phyloP scores from a whole-genome alignment of 2,888 invertebrate species.

The Tethea ocularis region DNA sequence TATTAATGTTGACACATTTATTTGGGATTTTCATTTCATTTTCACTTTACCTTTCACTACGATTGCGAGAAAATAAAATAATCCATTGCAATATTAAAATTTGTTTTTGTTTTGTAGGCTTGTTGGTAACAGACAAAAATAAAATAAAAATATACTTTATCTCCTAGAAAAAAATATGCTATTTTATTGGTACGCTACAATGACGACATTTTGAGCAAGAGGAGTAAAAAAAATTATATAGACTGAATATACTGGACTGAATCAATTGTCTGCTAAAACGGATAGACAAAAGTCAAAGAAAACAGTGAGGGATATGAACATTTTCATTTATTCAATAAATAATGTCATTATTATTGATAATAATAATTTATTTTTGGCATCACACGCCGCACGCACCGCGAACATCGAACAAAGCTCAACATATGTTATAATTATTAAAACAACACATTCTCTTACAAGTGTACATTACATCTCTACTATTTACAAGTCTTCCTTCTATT shows the following conservation, averaged over 20 bases:
- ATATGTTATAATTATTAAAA: conserved; percentile 49
- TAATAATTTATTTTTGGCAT: conserved; percentile 62
- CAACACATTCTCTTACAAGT: conserved; percentile 27
- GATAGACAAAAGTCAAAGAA: conserved; percentile 24
- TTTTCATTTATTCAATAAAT: conserved; percentile 76
- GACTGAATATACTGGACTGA: background rate
- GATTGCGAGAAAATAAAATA: too few relatives aligned
- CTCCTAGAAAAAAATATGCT: too few relatives aligned
- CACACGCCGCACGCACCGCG: conserved; percentile 58
- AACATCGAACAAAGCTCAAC: conserved; percentile 74
- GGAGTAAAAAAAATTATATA: too few relatives aligned
- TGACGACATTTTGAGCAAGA: too few relatives aligned
- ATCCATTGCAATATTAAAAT: too few relatives aligned
- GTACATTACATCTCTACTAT: conserved; percentile 31
- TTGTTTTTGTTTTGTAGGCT: too few relatives aligned
- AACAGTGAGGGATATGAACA: conserved; percentile 56
- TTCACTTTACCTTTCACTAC: too few relatives aligned
- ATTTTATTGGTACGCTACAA: too few relatives aligned
- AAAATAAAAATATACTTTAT: too few relatives aligned
- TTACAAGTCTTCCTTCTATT: conserved; percentile 37
- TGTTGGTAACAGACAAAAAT: too few relatives aligned
- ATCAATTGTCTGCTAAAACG: background rate
- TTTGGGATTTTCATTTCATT: too few relatives aligned
- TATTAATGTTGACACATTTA: too few relatives aligned
- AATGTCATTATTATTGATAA: conserved; percentile 56